A percentile compares a stretch with the other conserved stretches of the same genome.
These are phyloP conservation scores for Nothocercus julius DNA, from an alignment of 2,113 vertebrate species.

Conservation along the genomic window DNA sequence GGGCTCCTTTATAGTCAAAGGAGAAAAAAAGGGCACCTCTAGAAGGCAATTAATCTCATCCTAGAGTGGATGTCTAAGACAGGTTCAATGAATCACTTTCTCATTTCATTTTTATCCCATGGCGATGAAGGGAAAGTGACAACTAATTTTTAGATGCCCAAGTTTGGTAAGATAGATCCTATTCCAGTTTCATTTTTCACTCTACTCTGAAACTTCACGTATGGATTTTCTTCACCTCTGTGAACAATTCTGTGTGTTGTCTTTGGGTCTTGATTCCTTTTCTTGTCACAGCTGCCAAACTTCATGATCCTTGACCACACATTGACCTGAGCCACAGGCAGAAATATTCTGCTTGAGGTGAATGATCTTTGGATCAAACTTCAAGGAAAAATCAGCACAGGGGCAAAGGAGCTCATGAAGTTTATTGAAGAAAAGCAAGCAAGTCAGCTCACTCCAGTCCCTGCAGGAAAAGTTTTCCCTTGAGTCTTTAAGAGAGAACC, in stretches of 20 bases:
- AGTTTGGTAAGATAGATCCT: neutral
- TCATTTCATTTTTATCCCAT: neutral
- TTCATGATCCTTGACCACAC: neutral
- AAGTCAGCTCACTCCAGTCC: neutral
- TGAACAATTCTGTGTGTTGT: neutral
- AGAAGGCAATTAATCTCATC: constrained; percentile 15
- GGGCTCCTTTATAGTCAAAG: neutral
- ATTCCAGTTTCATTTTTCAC: neutral
- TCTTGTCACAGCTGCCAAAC: neutral
- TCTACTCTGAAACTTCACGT: neutral
- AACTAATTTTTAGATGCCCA: neutral
- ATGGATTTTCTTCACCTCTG: neutral
- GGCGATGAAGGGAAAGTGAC: constrained; percentile 13
- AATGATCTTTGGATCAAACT: neutral
- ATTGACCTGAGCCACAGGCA: neutral
- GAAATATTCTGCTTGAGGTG: neutral
- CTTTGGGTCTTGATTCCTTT: neutral
- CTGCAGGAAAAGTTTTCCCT: neutral
- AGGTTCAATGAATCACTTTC: constrained; percentile 12
- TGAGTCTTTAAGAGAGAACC: neutral
- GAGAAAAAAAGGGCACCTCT: neutral
- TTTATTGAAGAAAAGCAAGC: neutral
- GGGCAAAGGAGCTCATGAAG: neutral
- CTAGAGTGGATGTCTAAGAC: neutral
- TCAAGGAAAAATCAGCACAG: neutral